Conservation (phyloP, 2,113 vertebrate species). For the Isurus oxyrinchus region DNA sequence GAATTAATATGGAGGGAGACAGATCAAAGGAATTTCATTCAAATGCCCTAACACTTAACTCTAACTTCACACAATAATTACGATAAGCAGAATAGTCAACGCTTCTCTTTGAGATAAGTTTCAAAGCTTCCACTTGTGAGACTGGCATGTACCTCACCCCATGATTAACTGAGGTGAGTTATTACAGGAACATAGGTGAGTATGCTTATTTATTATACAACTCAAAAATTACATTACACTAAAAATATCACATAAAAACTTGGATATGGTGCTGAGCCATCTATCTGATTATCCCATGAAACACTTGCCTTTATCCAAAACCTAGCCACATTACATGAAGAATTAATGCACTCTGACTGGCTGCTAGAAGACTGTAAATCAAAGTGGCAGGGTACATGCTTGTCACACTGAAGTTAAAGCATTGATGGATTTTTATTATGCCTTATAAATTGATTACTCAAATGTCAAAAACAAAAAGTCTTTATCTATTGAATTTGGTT, state of each 20-base stretch:
- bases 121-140: neutral
- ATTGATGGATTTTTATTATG: neutral
- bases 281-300: neutral
- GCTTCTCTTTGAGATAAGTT: neutral
- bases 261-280: neutral
- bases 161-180: neutral
- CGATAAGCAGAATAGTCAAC: neutral
- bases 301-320: neutral
- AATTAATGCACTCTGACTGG: conserved; percentile 20
- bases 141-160: neutral
- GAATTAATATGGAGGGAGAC: neutral
- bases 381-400: neutral
- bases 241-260: neutral
- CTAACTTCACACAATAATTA: neutral
- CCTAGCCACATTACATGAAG: conserved; percentile 9
- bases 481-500: conserved; percentile 16
- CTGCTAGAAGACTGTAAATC: conserved; percentile 9
- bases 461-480: neutral
- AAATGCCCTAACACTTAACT: neutral
- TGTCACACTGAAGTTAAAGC: neutral
- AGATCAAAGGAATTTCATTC: neutral
- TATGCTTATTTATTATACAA: neutral
- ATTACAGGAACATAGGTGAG: neutral
- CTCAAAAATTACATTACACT: neutral
- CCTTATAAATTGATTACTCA: conserved; percentile 30